Evolutionary conservation across 2,888 invertebrate species (phyloP).

Genomic region (Rambutsinella grinnellia): DNA sequence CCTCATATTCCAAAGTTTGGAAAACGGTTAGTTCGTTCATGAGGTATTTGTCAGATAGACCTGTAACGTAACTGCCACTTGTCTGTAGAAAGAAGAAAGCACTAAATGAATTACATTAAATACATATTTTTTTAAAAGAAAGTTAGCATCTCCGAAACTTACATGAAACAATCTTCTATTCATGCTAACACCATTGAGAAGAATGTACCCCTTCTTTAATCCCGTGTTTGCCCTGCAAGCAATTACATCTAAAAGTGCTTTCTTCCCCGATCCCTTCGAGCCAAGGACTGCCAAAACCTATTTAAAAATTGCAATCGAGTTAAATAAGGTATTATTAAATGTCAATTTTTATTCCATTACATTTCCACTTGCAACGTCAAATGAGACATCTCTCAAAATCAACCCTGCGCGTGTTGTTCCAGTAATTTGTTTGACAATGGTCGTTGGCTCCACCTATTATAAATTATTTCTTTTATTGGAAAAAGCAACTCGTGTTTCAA

Average conservation of each 20-base stretch:
- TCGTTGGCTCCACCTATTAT: slow-evolving; percentile 82
- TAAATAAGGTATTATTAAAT: no score
- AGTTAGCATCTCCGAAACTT: slow-evolving; percentile 74
- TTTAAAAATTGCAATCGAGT: no score
- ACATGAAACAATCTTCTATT: slow-evolving; percentile 86
- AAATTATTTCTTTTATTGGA: slow-evolving; percentile 8
- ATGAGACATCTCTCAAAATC: slow-evolving; percentile 92
- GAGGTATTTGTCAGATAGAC: slow-evolving; percentile 59
- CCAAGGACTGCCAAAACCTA: slow-evolving; percentile 94
- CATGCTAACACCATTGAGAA: slow-evolving; percentile 88
- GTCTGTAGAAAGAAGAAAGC: slow-evolving; percentile 41
- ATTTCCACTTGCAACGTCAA: slow-evolving; percentile 92
- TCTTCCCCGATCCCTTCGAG: slow-evolving; percentile 92
- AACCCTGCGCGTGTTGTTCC: slow-evolving; percentile 86
- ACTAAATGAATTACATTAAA: neutral
- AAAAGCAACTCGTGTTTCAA: no score
- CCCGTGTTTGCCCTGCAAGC: slow-evolving; percentile 68
- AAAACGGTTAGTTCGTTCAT: slow-evolving; percentile 88
- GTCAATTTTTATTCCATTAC: no score
- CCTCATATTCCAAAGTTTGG: slow-evolving; percentile 85
- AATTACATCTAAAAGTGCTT: slow-evolving; percentile 93
- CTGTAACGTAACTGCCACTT: slow-evolving; percentile 63
- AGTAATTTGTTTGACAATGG: slow-evolving; percentile 80
- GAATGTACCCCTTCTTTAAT: slow-evolving; percentile 81
- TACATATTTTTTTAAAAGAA: neutral